phyloP scores from a whole-genome alignment of 2,888 invertebrate genomes.

The Apodemia hepburni region DNA sequence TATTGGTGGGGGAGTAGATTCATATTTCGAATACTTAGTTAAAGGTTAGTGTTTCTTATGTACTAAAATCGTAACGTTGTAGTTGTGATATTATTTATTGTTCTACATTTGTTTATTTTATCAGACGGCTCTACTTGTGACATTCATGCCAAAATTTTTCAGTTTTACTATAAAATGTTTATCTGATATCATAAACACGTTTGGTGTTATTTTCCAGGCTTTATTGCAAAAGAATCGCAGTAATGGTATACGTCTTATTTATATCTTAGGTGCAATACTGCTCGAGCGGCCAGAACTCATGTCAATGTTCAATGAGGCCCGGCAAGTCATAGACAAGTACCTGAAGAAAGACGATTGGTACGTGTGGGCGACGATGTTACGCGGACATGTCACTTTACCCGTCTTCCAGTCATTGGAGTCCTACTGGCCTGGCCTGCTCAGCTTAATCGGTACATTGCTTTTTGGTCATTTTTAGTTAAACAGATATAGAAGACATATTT shows the following conservation, averaged over 20 bases:
- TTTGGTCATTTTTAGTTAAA: too few relatives aligned
- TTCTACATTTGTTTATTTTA: too few relatives aligned
- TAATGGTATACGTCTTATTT: too few relatives aligned
- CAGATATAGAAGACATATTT: too few relatives aligned
- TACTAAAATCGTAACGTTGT: too few relatives aligned
- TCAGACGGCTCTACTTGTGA: too few relatives aligned
- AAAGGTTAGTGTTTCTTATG: constrained; percentile 83
- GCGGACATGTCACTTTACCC: constrained; percentile 96
- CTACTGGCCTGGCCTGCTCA: constrained; percentile 98
- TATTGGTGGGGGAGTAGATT: constrained; percentile 97
- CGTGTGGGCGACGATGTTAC: constrained; percentile 99
- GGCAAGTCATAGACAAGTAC: constrained; percentile 89
- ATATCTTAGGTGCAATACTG: constrained; percentile 85
- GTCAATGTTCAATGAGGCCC: constrained; percentile 92
- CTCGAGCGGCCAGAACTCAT: constrained; percentile 94
- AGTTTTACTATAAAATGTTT: too few relatives aligned
- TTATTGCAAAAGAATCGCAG: too few relatives aligned
- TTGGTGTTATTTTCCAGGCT: too few relatives aligned
- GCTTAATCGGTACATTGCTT: constrained; percentile 82
- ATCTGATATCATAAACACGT: too few relatives aligned
- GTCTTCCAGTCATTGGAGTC: constrained; percentile 99
- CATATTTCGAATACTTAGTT: constrained; percentile 98
- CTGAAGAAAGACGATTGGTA: constrained; percentile 98
- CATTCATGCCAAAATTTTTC: too few relatives aligned
- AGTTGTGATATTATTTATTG: too few relatives aligned